A percentile compares a stretch with the other conserved stretches of the same genome.
Conservation (phyloP, 1,140 invertebrate species). For the Radopholus similis region DNA sequence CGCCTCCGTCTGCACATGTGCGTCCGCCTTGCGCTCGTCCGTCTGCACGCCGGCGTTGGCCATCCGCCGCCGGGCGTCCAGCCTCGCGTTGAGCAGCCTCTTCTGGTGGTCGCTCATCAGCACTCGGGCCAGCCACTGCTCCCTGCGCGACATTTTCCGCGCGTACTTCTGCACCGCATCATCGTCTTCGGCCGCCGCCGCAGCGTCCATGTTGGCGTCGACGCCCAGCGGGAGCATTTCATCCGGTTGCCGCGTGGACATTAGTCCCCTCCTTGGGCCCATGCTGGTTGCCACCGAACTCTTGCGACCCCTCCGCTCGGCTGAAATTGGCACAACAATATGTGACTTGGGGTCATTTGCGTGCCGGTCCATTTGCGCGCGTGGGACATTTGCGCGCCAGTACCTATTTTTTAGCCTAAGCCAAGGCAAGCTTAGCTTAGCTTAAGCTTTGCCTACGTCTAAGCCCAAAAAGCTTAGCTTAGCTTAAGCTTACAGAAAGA, state of each 20-base stretch:
- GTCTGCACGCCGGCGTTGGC: slow-evolving; percentile 27
- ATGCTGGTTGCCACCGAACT: background rate
- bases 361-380: too few species aligned
- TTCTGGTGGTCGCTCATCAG: slow-evolving; percentile 38
- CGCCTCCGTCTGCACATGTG: slow-evolving; percentile 33
- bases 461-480: too few species aligned
- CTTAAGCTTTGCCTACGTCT: too few species aligned
- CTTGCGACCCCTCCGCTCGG: slow-evolving; percentile 9
- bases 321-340: slow-evolving; percentile 25
- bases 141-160: slow-evolving; percentile 19
- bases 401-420: too few species aligned
- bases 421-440: too few species aligned
- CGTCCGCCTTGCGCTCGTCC: slow-evolving; percentile 30
- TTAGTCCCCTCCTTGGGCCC: too few species aligned
- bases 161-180: slow-evolving; percentile 31
- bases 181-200: slow-evolving; percentile 1
- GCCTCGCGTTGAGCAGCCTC: slow-evolving; percentile 29
- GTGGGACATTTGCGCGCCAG: too few species aligned
- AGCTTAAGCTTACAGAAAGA: too few species aligned
- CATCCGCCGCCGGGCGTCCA: slow-evolving; percentile 33
- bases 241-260: background rate
- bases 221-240: background rate
- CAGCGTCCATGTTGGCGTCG: slow-evolving; percentile 7
- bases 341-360: too few species aligned
- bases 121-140: slow-evolving; percentile 22